Evolutionary conservation across 2,113 vertebrate genomes (phyloP).

Genomic region (Salvelinus sp.): DNA sequence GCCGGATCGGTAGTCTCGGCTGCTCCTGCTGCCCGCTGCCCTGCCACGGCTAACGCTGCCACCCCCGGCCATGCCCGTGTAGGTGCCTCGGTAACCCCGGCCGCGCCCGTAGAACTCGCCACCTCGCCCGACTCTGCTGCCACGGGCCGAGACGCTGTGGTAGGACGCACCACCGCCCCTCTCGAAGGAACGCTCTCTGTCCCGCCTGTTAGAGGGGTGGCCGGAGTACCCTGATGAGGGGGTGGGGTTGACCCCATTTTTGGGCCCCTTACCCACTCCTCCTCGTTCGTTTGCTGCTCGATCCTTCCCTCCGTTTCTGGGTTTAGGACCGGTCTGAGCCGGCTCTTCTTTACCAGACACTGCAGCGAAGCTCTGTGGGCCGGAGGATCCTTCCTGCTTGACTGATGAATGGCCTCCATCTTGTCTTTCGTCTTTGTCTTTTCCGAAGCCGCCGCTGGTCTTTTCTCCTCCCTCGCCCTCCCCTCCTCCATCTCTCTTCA

Average conservation of each 20-base stretch:
- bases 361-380: slow-evolving; percentile 54
- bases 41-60: slow-evolving; percentile 65
- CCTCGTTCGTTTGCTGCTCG: slow-evolving; percentile 52
- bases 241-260: slow-evolving; percentile 59
- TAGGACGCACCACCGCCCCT: slow-evolving; percentile 54
- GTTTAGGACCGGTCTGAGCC: slow-evolving; percentile 47
- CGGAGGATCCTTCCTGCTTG: slow-evolving; percentile 62
- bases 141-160: slow-evolving; percentile 61
- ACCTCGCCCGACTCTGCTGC: slow-evolving; percentile 73
- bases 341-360: slow-evolving; percentile 64
- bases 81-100: slow-evolving; percentile 76
- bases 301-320: slow-evolving; percentile 72
- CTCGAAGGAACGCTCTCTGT: slow-evolving; percentile 80
- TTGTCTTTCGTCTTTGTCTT: slow-evolving; percentile 56
- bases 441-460: slow-evolving; percentile 49
- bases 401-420: slow-evolving; percentile 55
- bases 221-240: slow-evolving; percentile 58
- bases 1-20: slow-evolving; percentile 78
- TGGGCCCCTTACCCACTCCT: slow-evolving; percentile 62
- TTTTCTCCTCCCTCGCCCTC: slow-evolving; percentile 73
- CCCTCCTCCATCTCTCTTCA: slow-evolving; percentile 68
- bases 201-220: slow-evolving; percentile 61
- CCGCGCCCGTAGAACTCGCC: slow-evolving; percentile 88
- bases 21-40: slow-evolving; percentile 77
- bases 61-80: slow-evolving; percentile 55